Evolutionary conservation across 2,113 vertebrate genomes (phyloP).

Genomic region (Chlorodrepanis virens): DNA sequence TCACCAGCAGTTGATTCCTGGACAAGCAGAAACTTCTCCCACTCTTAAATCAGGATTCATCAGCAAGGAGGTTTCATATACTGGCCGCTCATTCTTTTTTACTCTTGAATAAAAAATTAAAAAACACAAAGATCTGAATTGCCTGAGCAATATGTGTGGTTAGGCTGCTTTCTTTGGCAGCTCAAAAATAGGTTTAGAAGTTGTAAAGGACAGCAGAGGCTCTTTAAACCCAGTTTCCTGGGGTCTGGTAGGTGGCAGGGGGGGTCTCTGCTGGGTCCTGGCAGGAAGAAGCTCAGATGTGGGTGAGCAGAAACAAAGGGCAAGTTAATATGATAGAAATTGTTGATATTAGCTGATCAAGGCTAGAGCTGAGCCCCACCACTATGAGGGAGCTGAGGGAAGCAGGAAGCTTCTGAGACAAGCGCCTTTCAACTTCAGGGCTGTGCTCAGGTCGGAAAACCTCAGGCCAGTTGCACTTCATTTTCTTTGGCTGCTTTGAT

Average conservation of each 20-base stretch:
- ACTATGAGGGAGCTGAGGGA: neutral
- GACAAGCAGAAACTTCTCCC: neutral
- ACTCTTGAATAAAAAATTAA: neutral
- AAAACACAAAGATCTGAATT: neutral
- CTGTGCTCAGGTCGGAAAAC: neutral
- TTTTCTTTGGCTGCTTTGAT: neutral
- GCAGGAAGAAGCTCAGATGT: neutral
- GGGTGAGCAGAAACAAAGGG: neutral
- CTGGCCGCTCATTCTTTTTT: neutral
- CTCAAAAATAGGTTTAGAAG: neutral
- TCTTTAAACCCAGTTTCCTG: neutral
- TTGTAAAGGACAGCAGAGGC: neutral
- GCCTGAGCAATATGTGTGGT: neutral
- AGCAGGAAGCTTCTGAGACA: neutral
- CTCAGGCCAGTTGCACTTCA: neutral
- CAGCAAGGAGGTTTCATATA: neutral
- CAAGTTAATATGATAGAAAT: neutral
- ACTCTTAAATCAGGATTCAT: neutral
- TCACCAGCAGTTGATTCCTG: neutral
- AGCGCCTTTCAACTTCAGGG: neutral
- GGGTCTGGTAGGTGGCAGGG: neutral
- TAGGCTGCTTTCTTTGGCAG: neutral
- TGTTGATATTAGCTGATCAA: accelerated
- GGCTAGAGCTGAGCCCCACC: neutral
- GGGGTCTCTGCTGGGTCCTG: neutral